phyloP scores from a whole-genome alignment of 2,797 vertebrate genomes.

The Artibeus jamaicensis region DNA sequence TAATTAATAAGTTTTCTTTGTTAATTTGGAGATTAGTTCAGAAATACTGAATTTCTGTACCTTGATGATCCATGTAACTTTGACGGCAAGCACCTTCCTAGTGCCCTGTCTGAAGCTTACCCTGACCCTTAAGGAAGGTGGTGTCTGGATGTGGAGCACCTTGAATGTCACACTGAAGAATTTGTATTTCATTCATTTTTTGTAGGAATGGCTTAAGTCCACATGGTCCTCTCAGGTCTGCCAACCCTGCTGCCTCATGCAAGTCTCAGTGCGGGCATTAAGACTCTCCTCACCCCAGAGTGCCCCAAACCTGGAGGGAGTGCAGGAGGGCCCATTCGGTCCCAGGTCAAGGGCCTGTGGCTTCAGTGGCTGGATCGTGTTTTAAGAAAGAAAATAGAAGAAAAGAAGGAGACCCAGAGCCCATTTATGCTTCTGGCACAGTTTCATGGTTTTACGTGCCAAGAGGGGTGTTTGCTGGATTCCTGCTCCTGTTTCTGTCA shows the following conservation, averaged over 20 bases:
- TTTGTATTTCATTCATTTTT: not conserved
- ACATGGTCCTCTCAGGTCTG: not conserved
- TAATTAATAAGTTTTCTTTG: not conserved
- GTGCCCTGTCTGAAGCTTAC: not conserved
- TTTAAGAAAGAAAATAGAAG: not conserved
- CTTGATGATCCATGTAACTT: not conserved
- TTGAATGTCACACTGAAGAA: not conserved
- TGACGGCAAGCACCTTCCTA: not conserved
- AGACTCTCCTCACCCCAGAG: not conserved
- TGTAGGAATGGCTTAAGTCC: not conserved
- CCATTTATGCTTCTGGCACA: fast-evolving
- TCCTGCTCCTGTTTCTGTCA: not conserved
- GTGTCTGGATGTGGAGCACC: not conserved
- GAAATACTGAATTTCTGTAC: not conserved
- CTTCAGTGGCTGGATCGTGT: not conserved
- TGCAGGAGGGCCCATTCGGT: not conserved
- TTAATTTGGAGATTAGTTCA: not conserved
- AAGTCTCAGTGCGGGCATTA: not conserved
- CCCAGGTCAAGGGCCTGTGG: not conserved
- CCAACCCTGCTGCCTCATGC: not conserved
- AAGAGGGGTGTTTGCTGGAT: not conserved
- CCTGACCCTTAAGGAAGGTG: not conserved
- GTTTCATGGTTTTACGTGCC: not conserved
- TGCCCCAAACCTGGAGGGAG: too few relatives aligned
- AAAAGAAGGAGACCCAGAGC: not conserved